A percentile compares a stretch with the other conserved stretches of the same genome.
phyloP scores from a whole-genome alignment of 1,140 invertebrate species.

The Delia radicum region DNA sequence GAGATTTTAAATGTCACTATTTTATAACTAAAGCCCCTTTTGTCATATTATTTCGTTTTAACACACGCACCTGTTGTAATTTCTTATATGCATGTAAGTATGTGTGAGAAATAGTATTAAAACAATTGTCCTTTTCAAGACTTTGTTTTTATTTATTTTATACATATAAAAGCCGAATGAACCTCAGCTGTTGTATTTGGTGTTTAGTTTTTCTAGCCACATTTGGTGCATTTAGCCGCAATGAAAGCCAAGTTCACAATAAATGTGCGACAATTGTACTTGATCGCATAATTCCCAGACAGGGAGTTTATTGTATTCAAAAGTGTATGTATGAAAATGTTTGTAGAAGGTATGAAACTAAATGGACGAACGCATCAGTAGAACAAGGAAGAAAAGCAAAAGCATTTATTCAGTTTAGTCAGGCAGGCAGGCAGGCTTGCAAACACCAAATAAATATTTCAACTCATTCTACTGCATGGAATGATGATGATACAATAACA shows the following conservation, averaged over 20 bases:
- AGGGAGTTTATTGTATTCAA: constrained; percentile 26
- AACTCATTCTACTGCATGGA: not conserved
- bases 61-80: not conserved
- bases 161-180: too few relatives aligned
- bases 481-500: not conserved
- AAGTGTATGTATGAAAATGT: not conserved
- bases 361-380: not conserved
- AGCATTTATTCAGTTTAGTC: too few relatives aligned
- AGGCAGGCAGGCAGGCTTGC: not conserved
- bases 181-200: not conserved
- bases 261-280: constrained; percentile 35
- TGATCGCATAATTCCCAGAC: constrained; percentile 39
- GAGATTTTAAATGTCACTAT: too few relatives aligned
- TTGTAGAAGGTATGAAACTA: not conserved
- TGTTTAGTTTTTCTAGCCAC: constrained; percentile 9
- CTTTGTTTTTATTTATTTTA: not conserved
- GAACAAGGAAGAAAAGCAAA: not conserved
- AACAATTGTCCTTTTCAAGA: not conserved
- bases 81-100: not conserved
- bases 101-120: too few relatives aligned
- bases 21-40: too few relatives aligned
- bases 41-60: too few relatives aligned
- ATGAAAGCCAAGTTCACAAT: constrained; percentile 33
- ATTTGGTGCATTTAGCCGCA: constrained; percentile 35
- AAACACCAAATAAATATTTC: not conserved